These are phyloP conservation scores for Wiebesia pumilae DNA, from an alignment of 1,140 invertebrate species.

Conservation along the genomic window DNA sequence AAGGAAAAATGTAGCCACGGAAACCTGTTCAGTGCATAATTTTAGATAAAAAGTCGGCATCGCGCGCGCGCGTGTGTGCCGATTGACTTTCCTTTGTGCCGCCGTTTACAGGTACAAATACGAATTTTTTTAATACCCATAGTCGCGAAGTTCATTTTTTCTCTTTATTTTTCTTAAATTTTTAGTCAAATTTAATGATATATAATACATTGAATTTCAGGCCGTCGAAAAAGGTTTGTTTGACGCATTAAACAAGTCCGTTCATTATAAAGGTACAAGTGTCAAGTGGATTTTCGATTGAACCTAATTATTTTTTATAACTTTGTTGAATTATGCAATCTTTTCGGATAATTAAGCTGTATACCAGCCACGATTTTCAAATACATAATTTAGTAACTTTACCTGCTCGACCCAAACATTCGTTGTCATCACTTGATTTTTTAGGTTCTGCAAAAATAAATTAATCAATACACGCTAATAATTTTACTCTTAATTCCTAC, in stretches of 20 bases:
- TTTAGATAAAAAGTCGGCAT: background rate
- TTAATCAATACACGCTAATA: background rate
- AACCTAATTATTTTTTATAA: background rate
- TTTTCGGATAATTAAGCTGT: background rate
- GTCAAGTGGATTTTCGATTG: background rate
- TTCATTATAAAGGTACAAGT: background rate
- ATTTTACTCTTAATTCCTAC: background rate
- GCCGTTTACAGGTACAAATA: background rate
- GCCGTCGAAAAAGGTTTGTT: background rate
- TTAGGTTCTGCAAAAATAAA: conserved; percentile 81
- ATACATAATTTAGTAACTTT: conserved; percentile 49
- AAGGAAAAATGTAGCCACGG: background rate
- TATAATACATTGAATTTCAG: background rate
- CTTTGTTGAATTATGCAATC: background rate
- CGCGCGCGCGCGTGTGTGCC: background rate
- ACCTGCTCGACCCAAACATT: conserved; percentile 96
- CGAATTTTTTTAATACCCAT: background rate
- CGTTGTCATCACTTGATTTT: conserved; percentile 97
- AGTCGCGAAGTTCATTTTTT: background rate
- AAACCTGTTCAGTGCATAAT: conserved; percentile 36
- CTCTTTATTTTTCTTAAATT: background rate
- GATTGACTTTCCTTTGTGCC: background rate
- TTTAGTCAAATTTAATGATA: conserved; percentile 4
- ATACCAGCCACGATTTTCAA: background rate
- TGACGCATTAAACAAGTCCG: background rate